Evolutionary conservation across 2,888 invertebrate genomes (phyloP), one percentile per base, ranked within the genome.

Genomic region (Argynnis bischoffii): DNA sequence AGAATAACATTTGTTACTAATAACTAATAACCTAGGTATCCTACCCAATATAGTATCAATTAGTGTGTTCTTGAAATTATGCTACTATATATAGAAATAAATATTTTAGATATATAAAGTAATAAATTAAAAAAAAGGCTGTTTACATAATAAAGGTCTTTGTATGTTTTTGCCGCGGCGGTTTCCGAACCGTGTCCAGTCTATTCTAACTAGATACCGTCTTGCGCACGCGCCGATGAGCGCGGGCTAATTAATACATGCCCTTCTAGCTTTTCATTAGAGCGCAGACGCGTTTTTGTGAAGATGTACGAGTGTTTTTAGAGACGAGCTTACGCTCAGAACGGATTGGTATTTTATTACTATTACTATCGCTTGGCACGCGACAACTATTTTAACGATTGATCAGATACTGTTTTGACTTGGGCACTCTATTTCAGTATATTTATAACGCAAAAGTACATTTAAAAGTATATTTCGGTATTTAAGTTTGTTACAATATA

Each of bases 241-340:
- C 83, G 82, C 81, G 78, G 72, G 70, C 82, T 86, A 87, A 88
- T 88, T 86, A 87, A 84, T 83, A 83, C 85, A 77, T 80, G 86
- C 86, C 89, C 88, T 89, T 87, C 82, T 80, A 85, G 81, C 82
- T 88, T 84, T 86, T 89, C 83, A 89, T 88, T 88, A 88, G 81
- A 14, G 60, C 15, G 55, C 66, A 66, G 66, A 66, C 66, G 60
- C 57, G 55, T 66, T 66, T 66, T 66, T 66, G 66, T 66, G 8
- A 47, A 65, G 47, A 55, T 18, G 59, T 54, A 46, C 53, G 21
- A 54, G 54, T 53, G 61, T 61, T 61, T 61, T 61, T 61, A 53
- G 31, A 18, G 8, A 15, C 51, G 14, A 61, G 51, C 41, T 61
- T 35, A 51, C 51, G 18, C 51, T 53, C 8, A 51, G 61, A 51